Evolutionary conservation across 92 coral and sea anemone genomes (phyloP).

Genomic region (Isaurus tuberculatus): DNA sequence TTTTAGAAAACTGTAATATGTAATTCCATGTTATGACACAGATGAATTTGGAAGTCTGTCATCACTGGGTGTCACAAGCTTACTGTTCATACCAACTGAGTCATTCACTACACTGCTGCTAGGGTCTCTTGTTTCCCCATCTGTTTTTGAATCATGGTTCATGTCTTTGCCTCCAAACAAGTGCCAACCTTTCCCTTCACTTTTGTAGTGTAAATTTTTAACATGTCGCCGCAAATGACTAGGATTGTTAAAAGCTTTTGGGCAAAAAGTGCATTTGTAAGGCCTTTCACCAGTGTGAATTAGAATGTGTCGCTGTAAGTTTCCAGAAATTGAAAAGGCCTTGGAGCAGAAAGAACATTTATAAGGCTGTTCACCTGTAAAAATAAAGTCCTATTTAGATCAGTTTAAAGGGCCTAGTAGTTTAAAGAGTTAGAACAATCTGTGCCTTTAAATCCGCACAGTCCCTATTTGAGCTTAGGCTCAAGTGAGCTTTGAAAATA

Average conservation of each 20-base stretch:
- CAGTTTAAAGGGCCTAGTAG: background rate
- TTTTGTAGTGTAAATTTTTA: slow-evolving; percentile 92
- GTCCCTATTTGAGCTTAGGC: too few relatives aligned
- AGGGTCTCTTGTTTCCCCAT: background rate
- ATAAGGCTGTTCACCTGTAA: slow-evolving; percentile 91
- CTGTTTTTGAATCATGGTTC: slow-evolving; percentile 5
- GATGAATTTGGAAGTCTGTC: background rate
- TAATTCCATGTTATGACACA: too few relatives aligned
- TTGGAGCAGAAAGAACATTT: slow-evolving; percentile 86
- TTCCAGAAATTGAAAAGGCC: slow-evolving; percentile 98
- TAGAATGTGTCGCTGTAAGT: slow-evolving; percentile 91
- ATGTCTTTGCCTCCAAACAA: slow-evolving; percentile 30
- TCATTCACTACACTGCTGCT: background rate
- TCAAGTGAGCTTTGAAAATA: too few relatives aligned
- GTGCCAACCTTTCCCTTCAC: slow-evolving; percentile 47
- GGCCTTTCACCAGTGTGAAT: slow-evolving; percentile 99
- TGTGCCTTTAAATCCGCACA: too few relatives aligned
- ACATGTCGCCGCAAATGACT: slow-evolving; percentile 95
- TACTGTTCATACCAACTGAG: background rate
- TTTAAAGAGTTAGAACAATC: too few relatives aligned
- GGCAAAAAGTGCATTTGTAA: slow-evolving; percentile 89
- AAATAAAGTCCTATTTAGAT: background rate
- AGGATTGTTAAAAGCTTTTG: slow-evolving; percentile 96
- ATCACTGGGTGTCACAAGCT: background rate
- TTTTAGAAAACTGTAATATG: background rate